Base-by-base conservation (phyloP, 2,113 vertebrate species). In the Neopipo cinnamomea region DNA sequence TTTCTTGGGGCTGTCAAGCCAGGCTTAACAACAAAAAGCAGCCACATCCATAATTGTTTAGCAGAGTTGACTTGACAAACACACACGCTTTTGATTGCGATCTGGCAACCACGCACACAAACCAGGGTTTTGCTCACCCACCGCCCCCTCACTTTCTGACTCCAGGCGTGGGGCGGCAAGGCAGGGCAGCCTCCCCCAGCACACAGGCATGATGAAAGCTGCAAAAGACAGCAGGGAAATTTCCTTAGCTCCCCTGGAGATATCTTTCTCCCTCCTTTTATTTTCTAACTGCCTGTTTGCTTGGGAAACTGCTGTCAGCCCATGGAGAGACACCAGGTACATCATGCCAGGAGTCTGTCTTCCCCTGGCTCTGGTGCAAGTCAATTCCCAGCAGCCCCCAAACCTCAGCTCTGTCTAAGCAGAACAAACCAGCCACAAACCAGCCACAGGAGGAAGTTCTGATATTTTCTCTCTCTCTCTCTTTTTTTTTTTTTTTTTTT, bases 141-240 rank as follows among this genome's bases (percentile, higher is more conserved):
- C 89, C 77, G 1, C 86, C 87, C 77, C 79, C 88, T 87, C 87
- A 53, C 91, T 93, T 89, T 95, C 86, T 79, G 91, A 46, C 88
- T 96, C 22, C 91, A 86, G 89, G 95, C 71, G 46, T 23, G 31
- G 58, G 65, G 47, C 6, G 4, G 67, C 0, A 2, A 74, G 88
- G 81, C 74, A 92, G 37, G 72, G 81, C 78, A 74, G 84, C 89
- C 89, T 95, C 62, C 88, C 65, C 53, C 4, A 0, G 56, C 5
- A 6, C 74, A 65, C 28, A 79, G 33, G 41, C 68, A 4, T 0
- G 4, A 87, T 50, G 50, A 84, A 89, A 96, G 77, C 50, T 55
- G 35, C 35, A 89, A 50, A 58, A 91, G 35, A 30, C 39, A 76
- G 49, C 2, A 0, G 20, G 37, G 63, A 82, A 49, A n/a, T 44